phyloP scores from a whole-genome alignment of 92 coral and sea anemone genomes.

The Ricordea florida region DNA sequence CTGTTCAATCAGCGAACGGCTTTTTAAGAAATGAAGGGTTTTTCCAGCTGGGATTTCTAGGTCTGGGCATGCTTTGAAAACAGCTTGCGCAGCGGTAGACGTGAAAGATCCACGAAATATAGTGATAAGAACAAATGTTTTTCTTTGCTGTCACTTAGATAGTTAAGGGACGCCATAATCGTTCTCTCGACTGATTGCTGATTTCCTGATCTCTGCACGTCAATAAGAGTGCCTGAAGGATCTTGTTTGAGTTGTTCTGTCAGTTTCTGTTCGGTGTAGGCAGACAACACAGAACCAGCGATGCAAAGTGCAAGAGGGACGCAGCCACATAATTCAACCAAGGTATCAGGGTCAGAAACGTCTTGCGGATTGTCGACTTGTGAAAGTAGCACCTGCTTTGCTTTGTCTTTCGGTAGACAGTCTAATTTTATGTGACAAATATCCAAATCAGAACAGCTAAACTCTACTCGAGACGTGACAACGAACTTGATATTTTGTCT shows the following conservation, averaged over 20 bases:
- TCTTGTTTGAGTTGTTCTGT: constrained; percentile 3
- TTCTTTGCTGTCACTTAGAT: not conserved
- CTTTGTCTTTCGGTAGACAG: not conserved
- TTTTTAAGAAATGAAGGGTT: constrained; percentile 6
- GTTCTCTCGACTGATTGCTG: constrained; percentile 8
- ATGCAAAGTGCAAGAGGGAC: constrained; percentile 62
- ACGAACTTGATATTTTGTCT: constrained; percentile 7
- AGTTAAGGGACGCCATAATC: constrained; percentile 36
- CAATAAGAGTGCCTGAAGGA: constrained; percentile 34
- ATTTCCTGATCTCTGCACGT: not conserved
- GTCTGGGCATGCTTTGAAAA: not conserved
- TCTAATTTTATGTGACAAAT: not conserved
- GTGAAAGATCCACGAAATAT: constrained; percentile 47
- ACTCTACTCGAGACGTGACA: constrained; percentile 9
- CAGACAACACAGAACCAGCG: constrained; percentile 40
- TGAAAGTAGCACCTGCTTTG: not conserved
- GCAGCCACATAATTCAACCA: constrained; percentile 49
- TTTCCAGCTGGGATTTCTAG: not conserved
- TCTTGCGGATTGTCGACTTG: too few relatives aligned
- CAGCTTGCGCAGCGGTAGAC: constrained; percentile 36
- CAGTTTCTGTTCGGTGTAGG: constrained; percentile 2
- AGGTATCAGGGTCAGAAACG: not conserved
- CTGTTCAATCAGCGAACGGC: constrained; percentile 17
- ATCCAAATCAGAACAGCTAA: not conserved
- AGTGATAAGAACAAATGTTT: constrained; percentile 18